Conservation (phyloP, 2,797 vertebrate genomes). For the Vultur gryphus region DNA sequence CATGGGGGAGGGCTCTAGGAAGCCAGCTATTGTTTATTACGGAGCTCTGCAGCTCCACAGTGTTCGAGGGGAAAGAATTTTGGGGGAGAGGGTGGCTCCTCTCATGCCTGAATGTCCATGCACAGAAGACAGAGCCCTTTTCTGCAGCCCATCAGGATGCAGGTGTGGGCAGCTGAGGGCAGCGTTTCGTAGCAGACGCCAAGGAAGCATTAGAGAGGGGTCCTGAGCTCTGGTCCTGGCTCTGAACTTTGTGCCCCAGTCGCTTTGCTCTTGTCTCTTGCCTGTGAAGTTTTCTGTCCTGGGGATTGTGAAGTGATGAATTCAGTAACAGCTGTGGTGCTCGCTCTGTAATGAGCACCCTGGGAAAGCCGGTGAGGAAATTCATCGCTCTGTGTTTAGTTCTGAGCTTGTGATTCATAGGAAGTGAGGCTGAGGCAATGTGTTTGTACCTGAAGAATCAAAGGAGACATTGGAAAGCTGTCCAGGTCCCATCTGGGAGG, state of each 20-base stretch:
- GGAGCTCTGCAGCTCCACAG: not conserved
- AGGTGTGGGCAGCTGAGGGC: not conserved
- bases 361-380: not conserved
- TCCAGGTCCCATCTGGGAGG: not conserved
- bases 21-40: fast-evolving
- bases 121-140: not conserved
- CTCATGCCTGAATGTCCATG: fast-evolving
- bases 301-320: not conserved
- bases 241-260: not conserved
- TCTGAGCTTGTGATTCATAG: not conserved
- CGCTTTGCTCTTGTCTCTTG: not conserved
- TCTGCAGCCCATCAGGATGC: not conserved
- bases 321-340: not conserved
- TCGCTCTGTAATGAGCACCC: not conserved
- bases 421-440: not conserved
- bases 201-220: not conserved
- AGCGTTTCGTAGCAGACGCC: not conserved
- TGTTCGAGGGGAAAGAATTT: not conserved
- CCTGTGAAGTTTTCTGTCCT: not conserved
- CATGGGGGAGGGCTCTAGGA: not conserved
- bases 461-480: not conserved
- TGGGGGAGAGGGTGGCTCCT: not conserved
- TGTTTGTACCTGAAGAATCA: not conserved
- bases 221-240: not conserved
- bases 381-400: not conserved